Conservation (phyloP, 2,113 vertebrate genomes). For the Melanerpes formicivorus region DNA sequence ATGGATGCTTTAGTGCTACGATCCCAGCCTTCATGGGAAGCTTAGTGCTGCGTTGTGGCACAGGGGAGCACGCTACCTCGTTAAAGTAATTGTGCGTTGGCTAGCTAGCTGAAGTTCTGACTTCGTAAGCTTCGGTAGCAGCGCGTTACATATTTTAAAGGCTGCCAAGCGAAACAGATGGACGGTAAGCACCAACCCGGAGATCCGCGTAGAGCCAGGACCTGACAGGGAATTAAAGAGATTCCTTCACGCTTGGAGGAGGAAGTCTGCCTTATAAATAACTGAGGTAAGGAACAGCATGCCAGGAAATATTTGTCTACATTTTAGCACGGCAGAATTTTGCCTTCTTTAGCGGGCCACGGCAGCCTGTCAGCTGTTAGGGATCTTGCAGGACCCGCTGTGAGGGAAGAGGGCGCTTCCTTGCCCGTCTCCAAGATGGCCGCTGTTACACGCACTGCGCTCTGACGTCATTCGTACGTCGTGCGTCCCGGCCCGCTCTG, state of each 20-base stretch:
- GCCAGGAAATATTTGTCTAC: rapidly evolving
- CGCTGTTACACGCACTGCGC: background rate
- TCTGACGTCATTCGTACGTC: background rate
- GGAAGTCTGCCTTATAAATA: too few relatives aligned
- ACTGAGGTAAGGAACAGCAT: background rate
- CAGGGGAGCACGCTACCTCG: rapidly evolving
- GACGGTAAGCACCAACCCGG: rapidly evolving
- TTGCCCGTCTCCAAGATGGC: constrained; percentile 5
- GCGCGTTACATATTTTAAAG: too few relatives aligned
- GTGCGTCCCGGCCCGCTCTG: background rate
- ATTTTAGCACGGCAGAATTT: rapidly evolving
- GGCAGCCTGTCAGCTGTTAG: rapidly evolving
- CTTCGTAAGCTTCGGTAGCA: rapidly evolving
- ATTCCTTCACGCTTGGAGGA: background rate
- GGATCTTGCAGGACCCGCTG: rapidly evolving
- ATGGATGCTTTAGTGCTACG: rapidly evolving
- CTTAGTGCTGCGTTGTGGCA: rapidly evolving
- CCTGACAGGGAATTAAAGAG: background rate
- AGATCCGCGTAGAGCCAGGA: rapidly evolving
- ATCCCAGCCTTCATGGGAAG: rapidly evolving
- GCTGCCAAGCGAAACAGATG: rapidly evolving
- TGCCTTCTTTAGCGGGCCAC: rapidly evolving
- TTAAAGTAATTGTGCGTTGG: rapidly evolving
- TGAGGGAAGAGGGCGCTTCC: rapidly evolving
- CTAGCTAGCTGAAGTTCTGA: rapidly evolving